phyloP scores from a whole-genome alignment of 23 tunicate genomes.

The Trididemnum miniatum region DNA sequence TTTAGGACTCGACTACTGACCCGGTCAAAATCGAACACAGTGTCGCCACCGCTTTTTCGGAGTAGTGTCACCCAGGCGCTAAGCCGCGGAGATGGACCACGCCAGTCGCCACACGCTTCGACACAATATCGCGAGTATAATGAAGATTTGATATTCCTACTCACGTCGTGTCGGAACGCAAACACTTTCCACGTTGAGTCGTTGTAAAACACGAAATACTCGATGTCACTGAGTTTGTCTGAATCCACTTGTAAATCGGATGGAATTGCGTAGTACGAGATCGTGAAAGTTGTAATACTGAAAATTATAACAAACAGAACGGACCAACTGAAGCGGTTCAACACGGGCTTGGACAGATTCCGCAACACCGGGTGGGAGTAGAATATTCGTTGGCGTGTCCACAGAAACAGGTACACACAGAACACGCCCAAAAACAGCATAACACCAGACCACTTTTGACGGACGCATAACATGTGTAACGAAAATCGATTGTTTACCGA shows the following conservation, averaged over 20 bases:
- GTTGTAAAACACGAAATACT: conserved; percentile 1
- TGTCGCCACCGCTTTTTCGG: too few relatives aligned
- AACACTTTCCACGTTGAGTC: neutral
- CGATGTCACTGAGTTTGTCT: neutral
- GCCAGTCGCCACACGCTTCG: too few relatives aligned
- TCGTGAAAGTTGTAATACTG: neutral
- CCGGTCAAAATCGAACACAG: too few relatives aligned
- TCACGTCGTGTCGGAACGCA: neutral
- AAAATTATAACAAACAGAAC: conserved; percentile 12
- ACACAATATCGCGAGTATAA: too few relatives aligned
- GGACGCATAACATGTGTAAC: neutral
- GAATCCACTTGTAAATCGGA: neutral
- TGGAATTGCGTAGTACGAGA: neutral
- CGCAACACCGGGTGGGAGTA: conserved; percentile 19
- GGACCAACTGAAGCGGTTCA: conserved; percentile 24
- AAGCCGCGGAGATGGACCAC: too few relatives aligned
- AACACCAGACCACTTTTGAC: conserved; percentile 15
- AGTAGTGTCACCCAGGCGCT: too few relatives aligned
- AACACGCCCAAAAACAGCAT: neutral
- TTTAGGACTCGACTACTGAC: too few relatives aligned
- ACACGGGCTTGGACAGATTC: neutral
- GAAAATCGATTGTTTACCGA: neutral
- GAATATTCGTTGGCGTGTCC: conserved; percentile 25
- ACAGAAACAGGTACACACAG: conserved; percentile 25
- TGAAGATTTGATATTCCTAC: too few relatives aligned